Percentiles rank a stretch among this genome's conserved stretches.
phyloP scores from a whole-genome alignment of 1,140 invertebrate species.

The Philotrypesis tridentata region DNA sequence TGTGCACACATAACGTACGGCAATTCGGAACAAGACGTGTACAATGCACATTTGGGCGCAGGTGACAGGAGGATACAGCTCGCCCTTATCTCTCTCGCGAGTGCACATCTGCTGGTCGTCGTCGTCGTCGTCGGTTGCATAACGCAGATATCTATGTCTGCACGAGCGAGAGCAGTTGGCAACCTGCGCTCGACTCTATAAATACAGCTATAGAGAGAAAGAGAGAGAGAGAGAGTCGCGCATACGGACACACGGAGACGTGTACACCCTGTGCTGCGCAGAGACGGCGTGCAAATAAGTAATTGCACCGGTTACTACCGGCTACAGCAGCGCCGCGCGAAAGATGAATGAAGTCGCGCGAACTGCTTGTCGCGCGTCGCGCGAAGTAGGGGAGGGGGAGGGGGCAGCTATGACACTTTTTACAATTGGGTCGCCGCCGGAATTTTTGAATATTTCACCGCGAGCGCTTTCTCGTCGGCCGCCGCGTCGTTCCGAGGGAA shows the following conservation, averaged over 20 bases:
- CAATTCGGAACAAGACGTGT: neutral
- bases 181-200: neutral
- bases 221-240: neutral
- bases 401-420: neutral
- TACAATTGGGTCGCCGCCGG: constrained; percentile 7
- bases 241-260: neutral
- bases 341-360: constrained; percentile 22
- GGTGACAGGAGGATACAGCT: neutral
- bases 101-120: neutral
- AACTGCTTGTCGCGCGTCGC: too few species aligned
- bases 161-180: neutral
- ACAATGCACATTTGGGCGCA: neutral
- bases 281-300: neutral
- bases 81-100: neutral
- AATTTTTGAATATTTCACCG: neutral
- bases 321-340: neutral
- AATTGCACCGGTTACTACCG: constrained; percentile 15
- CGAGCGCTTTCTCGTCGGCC: too few species aligned
- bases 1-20: too few species aligned
- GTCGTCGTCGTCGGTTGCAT: neutral
- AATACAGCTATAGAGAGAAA: neutral
- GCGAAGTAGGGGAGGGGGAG: neutral
- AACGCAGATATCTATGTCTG: neutral
- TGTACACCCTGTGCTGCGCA: neutral
- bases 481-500: neutral